phyloP scores from a whole-genome alignment of 2,113 vertebrate species.

The Falco punctatus region DNA sequence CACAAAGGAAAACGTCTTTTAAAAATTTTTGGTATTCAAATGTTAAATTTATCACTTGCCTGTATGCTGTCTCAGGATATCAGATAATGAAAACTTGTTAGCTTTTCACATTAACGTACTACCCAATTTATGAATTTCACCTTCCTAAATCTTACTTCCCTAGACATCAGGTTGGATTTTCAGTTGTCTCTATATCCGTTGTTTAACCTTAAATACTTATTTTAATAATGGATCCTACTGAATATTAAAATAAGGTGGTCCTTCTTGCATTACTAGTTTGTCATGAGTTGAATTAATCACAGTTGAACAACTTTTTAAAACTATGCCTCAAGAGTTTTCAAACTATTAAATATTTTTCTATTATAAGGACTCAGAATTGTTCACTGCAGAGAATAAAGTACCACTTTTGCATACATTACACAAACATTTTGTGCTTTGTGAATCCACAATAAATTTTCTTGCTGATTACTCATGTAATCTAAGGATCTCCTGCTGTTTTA shows the following conservation, averaged over 20 bases:
- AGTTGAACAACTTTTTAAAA: conserved; percentile 77
- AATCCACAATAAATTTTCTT: conserved; percentile 83
- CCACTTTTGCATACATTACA: conserved; percentile 84
- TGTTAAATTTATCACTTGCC: neutral
- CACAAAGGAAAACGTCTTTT: neutral
- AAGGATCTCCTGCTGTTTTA: conserved; percentile 81
- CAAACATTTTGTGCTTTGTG: conserved; percentile 81
- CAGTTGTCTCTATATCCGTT: neutral
- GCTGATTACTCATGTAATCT: conserved; percentile 83
- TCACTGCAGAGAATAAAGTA: conserved; percentile 83
- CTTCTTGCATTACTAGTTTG: conserved; percentile 43
- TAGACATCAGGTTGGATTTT: conserved; percentile 1
- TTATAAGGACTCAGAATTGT: conserved; percentile 78
- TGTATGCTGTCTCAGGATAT: neutral
- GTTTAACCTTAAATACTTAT: conserved; percentile 25
- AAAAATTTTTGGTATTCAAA: neutral
- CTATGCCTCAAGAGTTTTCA: conserved; percentile 77
- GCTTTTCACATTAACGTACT: neutral
- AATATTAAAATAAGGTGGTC: conserved; percentile 1
- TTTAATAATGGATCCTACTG: conserved; percentile 22
- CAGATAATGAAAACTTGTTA: neutral
- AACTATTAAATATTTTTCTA: conserved; percentile 85
- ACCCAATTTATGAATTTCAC: neutral
- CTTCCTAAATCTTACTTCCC: neutral
- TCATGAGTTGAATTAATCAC: conserved; percentile 73